A percentile compares a stretch with the other conserved stretches of the same genome.
Evolutionary conservation across 2,888 invertebrate species (phyloP).

Genomic region (Zele albiditarsus): DNA sequence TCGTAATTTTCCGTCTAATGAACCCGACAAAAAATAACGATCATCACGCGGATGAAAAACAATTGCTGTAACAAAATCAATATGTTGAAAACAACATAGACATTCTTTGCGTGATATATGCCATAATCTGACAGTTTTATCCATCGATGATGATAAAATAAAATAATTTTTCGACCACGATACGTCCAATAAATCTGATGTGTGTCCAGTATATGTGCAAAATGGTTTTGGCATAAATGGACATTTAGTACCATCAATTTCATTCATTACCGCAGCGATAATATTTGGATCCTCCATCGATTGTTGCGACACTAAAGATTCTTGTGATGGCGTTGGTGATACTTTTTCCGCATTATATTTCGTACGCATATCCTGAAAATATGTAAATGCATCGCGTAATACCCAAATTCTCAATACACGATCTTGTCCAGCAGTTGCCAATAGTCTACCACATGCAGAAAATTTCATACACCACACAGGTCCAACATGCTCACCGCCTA

Average conservation of each 20-base stretch:
- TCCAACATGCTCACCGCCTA: conserved; percentile 89
- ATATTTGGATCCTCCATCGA: conserved; percentile 78
- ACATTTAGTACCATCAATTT: conserved; percentile 75
- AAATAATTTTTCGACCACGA: conserved; percentile 99
- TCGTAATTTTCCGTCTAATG: conserved; percentile 97
- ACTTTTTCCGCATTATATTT: conserved; percentile 94
- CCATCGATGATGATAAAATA: conserved; percentile 98
- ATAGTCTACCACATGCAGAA: conserved; percentile 93
- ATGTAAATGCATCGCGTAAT: conserved; percentile 88
- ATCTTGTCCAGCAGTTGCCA: conserved; percentile 99
- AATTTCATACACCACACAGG: conserved; percentile 99
- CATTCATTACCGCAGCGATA: conserved; percentile 75
- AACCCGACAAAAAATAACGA: conserved; percentile 95
- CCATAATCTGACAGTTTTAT: conserved; percentile 98
- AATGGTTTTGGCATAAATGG: conserved; percentile 93
- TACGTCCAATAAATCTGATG: conserved; percentile 95
- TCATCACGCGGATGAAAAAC: conserved; percentile 97
- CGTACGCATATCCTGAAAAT: conserved; percentile 97
- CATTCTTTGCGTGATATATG: conserved; percentile 98
- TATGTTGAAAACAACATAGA: conserved; percentile 98
- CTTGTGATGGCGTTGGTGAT: conserved; percentile 94
- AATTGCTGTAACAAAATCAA: conserved; percentile 99
- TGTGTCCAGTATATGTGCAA: conserved; percentile 94
- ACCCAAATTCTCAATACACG: conserved; percentile 96
- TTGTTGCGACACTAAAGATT: conserved; percentile 88